Evolutionary conservation across 2,113 vertebrate species (phyloP).

Genomic region (Chelonoidis abingdonii): DNA sequence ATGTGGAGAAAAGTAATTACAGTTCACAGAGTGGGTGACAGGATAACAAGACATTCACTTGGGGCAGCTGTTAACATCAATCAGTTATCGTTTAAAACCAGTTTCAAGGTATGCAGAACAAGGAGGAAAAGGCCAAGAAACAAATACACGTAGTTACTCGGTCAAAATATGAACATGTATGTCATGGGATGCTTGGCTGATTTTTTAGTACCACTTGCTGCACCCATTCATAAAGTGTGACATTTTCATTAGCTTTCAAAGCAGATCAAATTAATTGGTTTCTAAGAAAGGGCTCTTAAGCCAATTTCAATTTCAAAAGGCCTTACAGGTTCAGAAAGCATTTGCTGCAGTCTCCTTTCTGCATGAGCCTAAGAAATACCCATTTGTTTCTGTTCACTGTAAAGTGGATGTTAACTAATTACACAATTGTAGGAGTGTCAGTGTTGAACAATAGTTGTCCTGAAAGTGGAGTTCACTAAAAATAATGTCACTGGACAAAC

Average conservation of each 20-base stretch:
- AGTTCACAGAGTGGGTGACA: neutral
- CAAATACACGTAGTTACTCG: neutral
- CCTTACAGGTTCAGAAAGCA: neutral
- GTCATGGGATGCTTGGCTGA: neutral
- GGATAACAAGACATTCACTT: neutral
- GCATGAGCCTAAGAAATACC: neutral
- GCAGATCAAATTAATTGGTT: neutral
- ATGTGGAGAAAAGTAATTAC: neutral
- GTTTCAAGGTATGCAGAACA: conserved; percentile 4
- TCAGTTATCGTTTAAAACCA: neutral
- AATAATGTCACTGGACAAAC: neutral
- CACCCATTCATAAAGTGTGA: neutral
- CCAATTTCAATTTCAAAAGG: neutral
- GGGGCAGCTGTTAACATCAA: neutral
- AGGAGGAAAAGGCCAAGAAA: neutral
- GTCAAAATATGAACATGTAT: neutral
- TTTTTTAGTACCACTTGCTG: neutral
- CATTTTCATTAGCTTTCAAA: neutral
- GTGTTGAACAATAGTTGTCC: neutral
- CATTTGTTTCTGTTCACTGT: neutral
- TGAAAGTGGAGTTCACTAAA: neutral
- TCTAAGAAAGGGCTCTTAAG: neutral
- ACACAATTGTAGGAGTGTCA: accelerated
- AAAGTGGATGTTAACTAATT: neutral
- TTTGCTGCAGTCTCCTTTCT: conserved; percentile 1